These are phyloP conservation scores for Lacanobia oleracea DNA, from an alignment of 2,888 invertebrate genomes.

Conservation along the genomic window DNA sequence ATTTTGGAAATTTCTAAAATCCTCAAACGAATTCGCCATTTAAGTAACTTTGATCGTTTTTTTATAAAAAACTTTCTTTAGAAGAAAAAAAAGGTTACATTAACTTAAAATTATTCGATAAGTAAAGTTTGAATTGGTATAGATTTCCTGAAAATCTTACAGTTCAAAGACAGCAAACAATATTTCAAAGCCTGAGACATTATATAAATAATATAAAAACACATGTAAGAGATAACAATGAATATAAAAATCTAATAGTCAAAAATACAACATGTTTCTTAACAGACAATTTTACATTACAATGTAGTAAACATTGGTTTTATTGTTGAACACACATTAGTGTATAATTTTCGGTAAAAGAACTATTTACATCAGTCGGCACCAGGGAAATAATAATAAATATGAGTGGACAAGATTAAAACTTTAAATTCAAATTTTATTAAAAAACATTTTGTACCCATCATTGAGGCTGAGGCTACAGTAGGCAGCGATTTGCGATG, in stretches of 20 bases:
- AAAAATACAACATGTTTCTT: constrained; percentile 27
- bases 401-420: neutral
- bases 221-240: constrained; percentile 39
- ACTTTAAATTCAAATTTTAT: neutral
- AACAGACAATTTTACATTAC: constrained; percentile 24
- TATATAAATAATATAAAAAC: constrained; percentile 19
- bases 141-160: constrained; percentile 7
- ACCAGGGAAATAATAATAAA: neutral
- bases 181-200: constrained; percentile 15
- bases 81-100: neutral
- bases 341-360: constrained; percentile 11
- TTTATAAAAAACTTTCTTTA: neutral
- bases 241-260: constrained; percentile 32
- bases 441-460: neutral
- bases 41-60: neutral
- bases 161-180: constrained; percentile 4
- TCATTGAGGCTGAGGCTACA: too few relatives aligned
- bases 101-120: constrained; percentile 1
- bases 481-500: too few relatives aligned
- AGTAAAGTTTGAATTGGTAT: constrained; percentile 27
- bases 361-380: constrained; percentile 41
- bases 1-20: neutral
- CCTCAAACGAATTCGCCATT: neutral
- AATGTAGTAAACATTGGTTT: constrained; percentile 25
- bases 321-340: constrained; percentile 40